These are phyloP conservation scores for Mimas tiliae DNA, from an alignment of 2,888 invertebrate genomes.

Conservation along the genomic window DNA sequence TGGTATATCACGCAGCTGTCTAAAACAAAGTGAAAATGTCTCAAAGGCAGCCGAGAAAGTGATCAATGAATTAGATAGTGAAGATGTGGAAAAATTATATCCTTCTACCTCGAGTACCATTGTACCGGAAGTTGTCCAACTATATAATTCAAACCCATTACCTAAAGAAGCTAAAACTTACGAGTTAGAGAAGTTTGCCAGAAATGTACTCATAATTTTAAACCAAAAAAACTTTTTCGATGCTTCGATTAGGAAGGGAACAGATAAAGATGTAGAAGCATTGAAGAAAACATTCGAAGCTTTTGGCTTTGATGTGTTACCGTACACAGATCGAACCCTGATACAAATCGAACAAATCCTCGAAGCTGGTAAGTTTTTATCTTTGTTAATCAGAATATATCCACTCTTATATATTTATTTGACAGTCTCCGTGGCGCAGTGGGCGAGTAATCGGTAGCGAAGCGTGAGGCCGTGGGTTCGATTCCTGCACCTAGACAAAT, in stretches of 20 bases:
- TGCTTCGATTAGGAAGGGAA: slow-evolving; percentile 53
- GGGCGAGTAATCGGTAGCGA: too few relatives aligned
- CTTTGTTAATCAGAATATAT: background rate
- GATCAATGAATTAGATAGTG: too few relatives aligned
- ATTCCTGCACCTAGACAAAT: too few relatives aligned
- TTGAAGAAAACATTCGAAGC: slow-evolving; percentile 57
- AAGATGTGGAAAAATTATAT: background rate
- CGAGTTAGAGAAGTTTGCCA: slow-evolving; percentile 66
- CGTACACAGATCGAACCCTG: slow-evolving; percentile 51
- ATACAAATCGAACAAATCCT: slow-evolving; percentile 55
- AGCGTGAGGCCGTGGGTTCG: too few relatives aligned
- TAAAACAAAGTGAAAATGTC: background rate
- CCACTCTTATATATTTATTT: too few relatives aligned
- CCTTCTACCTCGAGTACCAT: background rate
- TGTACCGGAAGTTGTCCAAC: background rate
- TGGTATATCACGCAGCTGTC: background rate
- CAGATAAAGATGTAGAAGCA: slow-evolving; percentile 59
- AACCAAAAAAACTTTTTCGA: slow-evolving; percentile 63
- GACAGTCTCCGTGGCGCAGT: too few relatives aligned
- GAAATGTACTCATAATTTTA: slow-evolving; percentile 65
- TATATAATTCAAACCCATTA: slow-evolving; percentile 43
- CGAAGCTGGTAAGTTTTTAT: slow-evolving; percentile 51
- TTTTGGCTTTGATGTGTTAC: slow-evolving; percentile 58
- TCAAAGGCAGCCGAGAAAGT: background rate
- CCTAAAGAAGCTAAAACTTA: slow-evolving; percentile 59